Evolutionary conservation across 2,888 invertebrate genomes (phyloP).

Genomic region (Drosophila formosana): DNA sequence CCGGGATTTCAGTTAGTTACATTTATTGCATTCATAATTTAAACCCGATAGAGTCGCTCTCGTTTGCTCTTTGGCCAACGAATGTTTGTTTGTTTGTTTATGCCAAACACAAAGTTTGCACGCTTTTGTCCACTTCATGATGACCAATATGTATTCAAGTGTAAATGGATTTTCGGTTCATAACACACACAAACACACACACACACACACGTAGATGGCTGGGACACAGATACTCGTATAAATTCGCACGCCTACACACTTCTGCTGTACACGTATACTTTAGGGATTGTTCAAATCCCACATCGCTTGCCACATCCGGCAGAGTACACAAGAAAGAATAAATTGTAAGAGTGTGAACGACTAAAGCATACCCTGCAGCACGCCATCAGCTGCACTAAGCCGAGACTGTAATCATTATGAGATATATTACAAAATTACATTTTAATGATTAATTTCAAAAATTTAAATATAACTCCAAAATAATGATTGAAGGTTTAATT

Average conservation of each 20-base stretch:
- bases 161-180: conserved; percentile 75
- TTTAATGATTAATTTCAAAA: no score
- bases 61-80: conserved; percentile 6
- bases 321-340: conserved; percentile 16
- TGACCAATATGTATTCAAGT: conserved; percentile 59
- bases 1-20: conserved; percentile 42
- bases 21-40: conserved; percentile 71
- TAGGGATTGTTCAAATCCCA: conserved; percentile 48
- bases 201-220: conserved; percentile 3
- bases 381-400: no score
- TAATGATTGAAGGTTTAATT: no score
- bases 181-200: conserved; percentile 45
- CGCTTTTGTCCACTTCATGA: conserved; percentile 56
- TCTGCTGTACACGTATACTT: conserved; percentile 36
- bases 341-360: not conserved
- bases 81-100: conserved; percentile 45
- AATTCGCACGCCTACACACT: conserved; percentile 13
- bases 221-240: conserved; percentile 40
- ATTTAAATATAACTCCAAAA: no score
- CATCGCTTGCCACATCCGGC: conserved; percentile 43
- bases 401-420: no score
- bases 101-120: conserved; percentile 46
- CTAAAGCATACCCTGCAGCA: conserved; percentile 5
- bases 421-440: no score
- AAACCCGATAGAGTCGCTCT: conserved; percentile 29